Evolutionary conservation across 2,797 vertebrate genomes (phyloP), one percentile per base, ranked within the genome.

Genomic region (Zalophus californianus): DNA sequence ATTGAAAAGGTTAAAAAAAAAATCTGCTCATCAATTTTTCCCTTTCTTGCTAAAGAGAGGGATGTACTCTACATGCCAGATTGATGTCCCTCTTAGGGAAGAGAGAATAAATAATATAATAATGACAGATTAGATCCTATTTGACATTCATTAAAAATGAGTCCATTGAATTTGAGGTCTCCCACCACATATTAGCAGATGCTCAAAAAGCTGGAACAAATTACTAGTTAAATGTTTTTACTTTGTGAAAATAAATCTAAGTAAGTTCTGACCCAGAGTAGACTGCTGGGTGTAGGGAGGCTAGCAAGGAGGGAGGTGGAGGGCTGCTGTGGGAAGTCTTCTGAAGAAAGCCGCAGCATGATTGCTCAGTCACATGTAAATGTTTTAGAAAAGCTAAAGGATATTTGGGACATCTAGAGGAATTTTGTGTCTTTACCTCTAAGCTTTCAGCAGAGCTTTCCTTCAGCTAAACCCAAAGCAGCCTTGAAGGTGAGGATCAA

Each of bases 21-120:
- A 48, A 83, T 7, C 56, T 97, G 94, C 50, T 98, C 94, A 96
- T 97, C 91, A 83, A 96, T 98, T 98, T 98, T 98, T 97, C 87
- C 86, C 83, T 62, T 93, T 95, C 97, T 97, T 96, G 60, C 95
- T 98, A 97, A 97, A 97, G 79, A 97, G 91, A 97, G 90, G 79
- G 97, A 97, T 97, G 70, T 95, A 86, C 95, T 98, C 95, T 98
- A 86, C 72, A 41, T 96, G 97, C 98, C 95, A 98, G 98, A 98
- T 84, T 73, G 87, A 97, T 97, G 92, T 91, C 96, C 80, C 89
- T 97, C 90, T 83, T 94, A 94, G 95, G 93, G 87, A 95, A 92
- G 96, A 97, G 92, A 97, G 96, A 98, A 98, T 97, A 98, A 98
- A 98, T 93, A 97, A 95, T 93, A 77, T 96, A 98, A 92, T 95